A percentile compares a stretch with the other conserved stretches of the same genome.
phyloP scores from a whole-genome alignment of 1,140 invertebrate genomes.

The Hylyphantes graminicola region DNA sequence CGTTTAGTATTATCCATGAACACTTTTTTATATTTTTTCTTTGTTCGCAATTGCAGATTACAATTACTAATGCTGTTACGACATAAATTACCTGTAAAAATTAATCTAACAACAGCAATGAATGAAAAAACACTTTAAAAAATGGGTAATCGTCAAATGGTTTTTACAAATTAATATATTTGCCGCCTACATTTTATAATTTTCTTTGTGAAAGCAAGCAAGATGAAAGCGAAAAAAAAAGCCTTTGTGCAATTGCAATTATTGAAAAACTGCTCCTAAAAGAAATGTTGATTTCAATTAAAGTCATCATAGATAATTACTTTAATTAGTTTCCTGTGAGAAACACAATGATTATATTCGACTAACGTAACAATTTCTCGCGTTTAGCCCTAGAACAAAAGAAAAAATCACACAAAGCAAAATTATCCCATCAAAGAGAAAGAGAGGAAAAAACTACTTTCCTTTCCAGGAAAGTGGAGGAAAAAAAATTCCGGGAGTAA shows the following conservation, averaged over 20 bases:
- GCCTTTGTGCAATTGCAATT: neutral
- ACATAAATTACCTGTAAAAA: constrained; percentile 10
- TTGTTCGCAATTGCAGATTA: neutral
- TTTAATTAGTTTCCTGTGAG: constrained; percentile 47
- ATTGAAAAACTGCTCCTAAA: neutral
- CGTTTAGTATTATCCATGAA: neutral
- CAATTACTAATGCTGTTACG: constrained; percentile 8
- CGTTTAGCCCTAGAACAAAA: constrained; percentile 11
- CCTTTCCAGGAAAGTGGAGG: constrained; percentile 4
- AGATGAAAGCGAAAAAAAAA: constrained; percentile 4
- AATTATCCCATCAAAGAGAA: constrained; percentile 24
- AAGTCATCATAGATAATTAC: constrained; percentile 57
- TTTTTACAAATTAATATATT: constrained; percentile 35
- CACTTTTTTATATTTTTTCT: neutral
- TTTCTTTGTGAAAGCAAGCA: constrained; percentile 10
- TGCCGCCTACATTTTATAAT: constrained; percentile 24
- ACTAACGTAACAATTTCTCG: constrained; percentile 34
- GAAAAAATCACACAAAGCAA: constrained; percentile 35
- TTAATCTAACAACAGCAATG: neutral
- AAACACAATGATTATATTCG: constrained; percentile 36
- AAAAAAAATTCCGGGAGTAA: constrained; percentile 30
- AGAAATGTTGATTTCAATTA: constrained; percentile 54
- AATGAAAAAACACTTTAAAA: neutral
- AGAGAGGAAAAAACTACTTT: constrained; percentile 28
- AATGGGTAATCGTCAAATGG: neutral